Evolutionary conservation across 2,797 vertebrate genomes (phyloP), one percentile per base, ranked within the genome.

Genomic region (Danio jaintianensis): DNA sequence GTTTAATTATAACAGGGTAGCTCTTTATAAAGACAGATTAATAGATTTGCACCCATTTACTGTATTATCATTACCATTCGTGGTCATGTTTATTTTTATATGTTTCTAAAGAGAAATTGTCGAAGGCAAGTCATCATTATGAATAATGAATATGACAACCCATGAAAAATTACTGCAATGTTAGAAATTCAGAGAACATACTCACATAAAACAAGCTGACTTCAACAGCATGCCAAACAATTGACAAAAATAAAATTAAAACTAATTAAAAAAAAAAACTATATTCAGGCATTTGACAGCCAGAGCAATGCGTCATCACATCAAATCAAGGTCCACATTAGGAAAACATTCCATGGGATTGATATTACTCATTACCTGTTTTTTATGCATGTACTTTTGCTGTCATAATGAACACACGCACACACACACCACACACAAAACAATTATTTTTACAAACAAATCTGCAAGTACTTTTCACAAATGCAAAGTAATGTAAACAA

Each of bases 1-100:
- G 48, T 79, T 45, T 62, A 77, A 71, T 53, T 76, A 69, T 59
- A 64, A 70, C 38, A 61, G 18, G 36, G 66, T 29, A 40, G n/a
- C 16, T 43, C 56, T 66, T 20, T 43, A 38, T 53, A 71, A 79
- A 29, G 56, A 55, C 5, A 16, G 50, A 68, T 43, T 81, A 29
- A 71, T 75, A 68, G 15, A 29, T 18, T 38, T 5, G 7, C 7
- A 1, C 15, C 2, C 2, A 16, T 45, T 66, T 29, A 29, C 29
- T 36, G 40, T 16, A 8, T 18, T 45, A 36, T 10, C 5, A 43
- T 53, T 13, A 43, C 38, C 16, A 8, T 59, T 59, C 38, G 16
- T 58, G 6, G 20, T 40, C 38, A 13, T 59, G 9, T 56, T 66
- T 66, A 15, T 52, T n/a, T 58, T 55, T 42, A 66, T 79, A n/a